phyloP scores from a whole-genome alignment of 2,797 vertebrate species.

The Hephaestus fuliginosus region DNA sequence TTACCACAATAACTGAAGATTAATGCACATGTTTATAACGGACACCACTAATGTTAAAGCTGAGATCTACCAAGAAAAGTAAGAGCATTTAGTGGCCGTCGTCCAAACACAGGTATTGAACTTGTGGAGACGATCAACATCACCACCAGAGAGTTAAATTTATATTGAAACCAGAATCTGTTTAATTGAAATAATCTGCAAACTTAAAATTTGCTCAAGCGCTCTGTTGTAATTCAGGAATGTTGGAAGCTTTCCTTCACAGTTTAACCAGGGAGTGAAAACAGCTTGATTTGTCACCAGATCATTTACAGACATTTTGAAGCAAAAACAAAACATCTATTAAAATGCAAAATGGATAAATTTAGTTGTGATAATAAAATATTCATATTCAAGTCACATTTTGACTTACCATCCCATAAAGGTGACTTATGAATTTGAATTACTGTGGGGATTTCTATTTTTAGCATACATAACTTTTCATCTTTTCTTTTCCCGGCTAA shows the following conservation, averaged over 20 bases:
- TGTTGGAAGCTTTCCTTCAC: not conserved
- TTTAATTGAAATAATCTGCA: not conserved
- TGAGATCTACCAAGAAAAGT: not conserved
- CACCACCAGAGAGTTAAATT: not conserved
- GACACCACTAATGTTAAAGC: not conserved
- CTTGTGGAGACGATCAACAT: constrained; percentile 10
- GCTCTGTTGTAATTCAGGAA: not conserved
- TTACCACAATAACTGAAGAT: not conserved
- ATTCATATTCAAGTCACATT: not conserved
- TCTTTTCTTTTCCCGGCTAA: not conserved
- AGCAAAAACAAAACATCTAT: not conserved
- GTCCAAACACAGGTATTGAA: not conserved
- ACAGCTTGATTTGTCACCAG: not conserved
- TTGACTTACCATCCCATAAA: not conserved
- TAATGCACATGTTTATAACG: not conserved
- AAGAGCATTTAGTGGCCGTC: not conserved
- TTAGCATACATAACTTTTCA: not conserved
- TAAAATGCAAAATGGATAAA: not conserved
- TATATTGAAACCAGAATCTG: not conserved
- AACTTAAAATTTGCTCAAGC: not conserved
- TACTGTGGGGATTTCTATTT: not conserved
- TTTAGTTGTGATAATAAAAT: not conserved
- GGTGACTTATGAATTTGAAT: not conserved
- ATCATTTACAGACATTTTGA: not conserved
- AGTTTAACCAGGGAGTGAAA: not conserved